These are phyloP conservation scores for Myrmecobius fasciatus DNA, from an alignment of 2,113 vertebrate genomes.

Conservation along the genomic window DNA sequence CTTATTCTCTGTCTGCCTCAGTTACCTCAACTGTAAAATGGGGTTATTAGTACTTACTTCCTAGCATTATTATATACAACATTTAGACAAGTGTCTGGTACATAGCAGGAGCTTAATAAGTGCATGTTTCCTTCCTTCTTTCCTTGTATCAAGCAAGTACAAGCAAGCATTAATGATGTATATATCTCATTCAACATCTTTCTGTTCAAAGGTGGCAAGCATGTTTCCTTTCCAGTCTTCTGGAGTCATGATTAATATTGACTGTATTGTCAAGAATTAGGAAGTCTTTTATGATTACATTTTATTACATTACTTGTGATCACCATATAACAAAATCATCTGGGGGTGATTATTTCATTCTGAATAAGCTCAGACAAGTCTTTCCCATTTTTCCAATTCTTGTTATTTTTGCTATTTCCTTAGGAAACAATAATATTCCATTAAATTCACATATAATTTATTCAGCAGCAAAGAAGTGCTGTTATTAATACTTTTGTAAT, in stretches of 20 bases:
- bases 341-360: not conserved
- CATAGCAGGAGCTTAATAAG: too few relatives aligned
- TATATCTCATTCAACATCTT: too few relatives aligned
- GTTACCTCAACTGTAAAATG: too few relatives aligned
- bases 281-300: not conserved
- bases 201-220: not conserved
- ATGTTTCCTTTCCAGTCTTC: too few relatives aligned
- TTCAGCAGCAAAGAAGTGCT: too few relatives aligned
- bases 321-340: not conserved
- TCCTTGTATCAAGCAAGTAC: not conserved
- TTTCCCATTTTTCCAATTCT: not conserved
- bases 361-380: not conserved
- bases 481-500: too few relatives aligned
- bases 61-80: too few relatives aligned
- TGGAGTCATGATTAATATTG: too few relatives aligned
- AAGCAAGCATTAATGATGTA: not conserved
- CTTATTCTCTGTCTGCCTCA: too few relatives aligned
- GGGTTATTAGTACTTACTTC: too few relatives aligned
- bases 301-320: not conserved
- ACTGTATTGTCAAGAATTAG: not conserved
- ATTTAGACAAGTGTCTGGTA: too few relatives aligned
- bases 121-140: not conserved
- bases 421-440: not conserved
- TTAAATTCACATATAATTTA: too few relatives aligned
- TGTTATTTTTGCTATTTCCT: not conserved